Base-by-base conservation (phyloP, 2,888 invertebrate species). In the Parelbella ahira region DNA sequence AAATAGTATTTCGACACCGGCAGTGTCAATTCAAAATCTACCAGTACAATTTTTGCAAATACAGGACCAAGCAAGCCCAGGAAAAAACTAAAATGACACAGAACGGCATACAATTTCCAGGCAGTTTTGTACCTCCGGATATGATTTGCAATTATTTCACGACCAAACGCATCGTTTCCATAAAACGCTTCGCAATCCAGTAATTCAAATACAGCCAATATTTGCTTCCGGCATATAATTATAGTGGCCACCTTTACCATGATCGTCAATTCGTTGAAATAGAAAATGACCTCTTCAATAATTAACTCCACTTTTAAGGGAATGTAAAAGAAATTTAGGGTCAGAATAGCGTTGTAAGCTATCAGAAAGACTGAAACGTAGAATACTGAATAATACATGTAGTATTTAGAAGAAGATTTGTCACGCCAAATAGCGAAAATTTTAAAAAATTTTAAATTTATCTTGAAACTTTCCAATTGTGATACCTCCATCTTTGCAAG, bases 251-350 rank as follows among this genome's bases (percentile, higher is more conserved):
- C 33, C 25, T 47, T 46, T 6, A 58, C 49, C 21, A 56, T 50
- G 3, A 72, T 65, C 6, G 66, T 53, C 18, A 76, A 51, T 62
- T 71, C 72, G 13, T 67, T 72, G 36, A 77, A 74, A 51, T 64
- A 71, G 56, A 75, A 78, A 47, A 75, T 71, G 2, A 68, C 62
- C 64, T 81, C 81, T 7, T 56, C 59, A 7, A 79, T 60, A 11
- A 78, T 44, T 32, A 64, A 45, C 37, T 76, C 74, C 8, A 79
- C 58, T 54, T 61, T 63, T 15, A 47, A 50, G 1, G 79, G 80
- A 4, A 70, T 72, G 39, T 64, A 73, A 39, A 63, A 44, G 23
- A 80, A 48, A 47, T 75, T 80, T 15, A 76, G 5, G 9, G 71
- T 68, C 2, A 80, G 48, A 8, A 74, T 53, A 11, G 59, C 36